Evolutionary conservation across 2,888 invertebrate species (phyloP).

Genomic region (Chrysolina americana): DNA sequence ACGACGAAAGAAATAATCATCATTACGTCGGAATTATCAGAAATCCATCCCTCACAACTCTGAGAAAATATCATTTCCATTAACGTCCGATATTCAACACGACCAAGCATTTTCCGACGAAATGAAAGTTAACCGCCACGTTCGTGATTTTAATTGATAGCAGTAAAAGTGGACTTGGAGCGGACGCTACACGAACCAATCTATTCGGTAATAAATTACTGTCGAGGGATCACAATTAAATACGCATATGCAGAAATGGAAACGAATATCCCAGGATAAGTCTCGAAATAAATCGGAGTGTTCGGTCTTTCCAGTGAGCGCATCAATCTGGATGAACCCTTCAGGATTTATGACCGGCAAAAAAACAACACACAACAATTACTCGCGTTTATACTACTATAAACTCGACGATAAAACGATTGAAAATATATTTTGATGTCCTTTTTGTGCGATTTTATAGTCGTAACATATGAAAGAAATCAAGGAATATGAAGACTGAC

Average conservation of each 20-base stretch:
- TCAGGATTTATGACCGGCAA: constrained; percentile 52
- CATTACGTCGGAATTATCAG: too few species aligned
- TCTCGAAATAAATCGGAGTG: constrained; percentile 63
- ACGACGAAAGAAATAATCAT: too few species aligned
- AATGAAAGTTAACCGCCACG: constrained; percentile 65
- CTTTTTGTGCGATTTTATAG: neutral
- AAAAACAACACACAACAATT: constrained; percentile 42
- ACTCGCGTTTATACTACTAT: constrained; percentile 42
- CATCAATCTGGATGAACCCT: constrained; percentile 61
- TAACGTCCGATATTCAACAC: too few species aligned
- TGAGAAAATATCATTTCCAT: too few species aligned
- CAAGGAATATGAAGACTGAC: too few species aligned
- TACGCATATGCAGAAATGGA: constrained; percentile 66
- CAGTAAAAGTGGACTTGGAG: constrained; percentile 66
- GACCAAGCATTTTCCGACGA: constrained; percentile 23
- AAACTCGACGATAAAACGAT: constrained; percentile 25
- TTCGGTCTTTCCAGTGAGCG: constrained; percentile 54
- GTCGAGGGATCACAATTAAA: constrained; percentile 66
- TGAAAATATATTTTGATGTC: constrained; percentile 21
- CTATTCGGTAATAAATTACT: constrained; percentile 66
- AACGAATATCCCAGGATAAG: constrained; percentile 59
- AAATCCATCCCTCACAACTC: too few species aligned
- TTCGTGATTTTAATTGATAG: constrained; percentile 66
- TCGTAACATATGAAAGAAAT: neutral
- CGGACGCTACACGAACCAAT: constrained; percentile 65